Evolutionary conservation across 2,888 invertebrate species (phyloP).

Genomic region (Nomada fabriciana): DNA sequence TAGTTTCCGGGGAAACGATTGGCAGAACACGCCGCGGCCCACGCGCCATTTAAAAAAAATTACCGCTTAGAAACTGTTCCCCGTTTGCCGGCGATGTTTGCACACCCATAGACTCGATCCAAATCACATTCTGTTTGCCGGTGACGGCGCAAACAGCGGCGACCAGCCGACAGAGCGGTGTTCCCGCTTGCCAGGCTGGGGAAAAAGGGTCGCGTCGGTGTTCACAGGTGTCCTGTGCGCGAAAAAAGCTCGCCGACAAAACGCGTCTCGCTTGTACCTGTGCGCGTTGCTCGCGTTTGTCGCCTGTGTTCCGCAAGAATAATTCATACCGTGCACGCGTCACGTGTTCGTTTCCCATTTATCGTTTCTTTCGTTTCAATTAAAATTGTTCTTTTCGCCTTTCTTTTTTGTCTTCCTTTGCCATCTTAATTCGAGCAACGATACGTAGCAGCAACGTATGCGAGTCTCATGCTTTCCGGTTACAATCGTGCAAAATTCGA

Average conservation of each 20-base stretch:
- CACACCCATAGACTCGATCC: constrained; percentile 48
- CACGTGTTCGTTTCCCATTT: not conserved
- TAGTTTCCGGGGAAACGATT: not conserved
- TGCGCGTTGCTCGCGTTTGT: constrained; percentile 32
- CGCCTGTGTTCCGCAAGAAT: constrained; percentile 65
- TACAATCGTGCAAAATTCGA: not conserved
- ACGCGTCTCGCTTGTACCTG: constrained; percentile 26
- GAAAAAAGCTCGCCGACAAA: constrained; percentile 54
- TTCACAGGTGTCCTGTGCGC: constrained; percentile 52
- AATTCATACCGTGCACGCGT: constrained; percentile 66
- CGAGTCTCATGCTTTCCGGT: constrained; percentile 18
- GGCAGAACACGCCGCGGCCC: not conserved
- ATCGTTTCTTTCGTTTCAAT: too few species aligned
- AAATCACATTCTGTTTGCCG: constrained; percentile 33
- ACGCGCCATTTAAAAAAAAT: constrained; percentile 22
- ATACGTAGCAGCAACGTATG: too few species aligned
- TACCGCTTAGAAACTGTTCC: constrained; percentile 17
- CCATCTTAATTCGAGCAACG: not conserved
- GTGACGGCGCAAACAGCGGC: constrained; percentile 28
- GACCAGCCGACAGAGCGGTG: not conserved
- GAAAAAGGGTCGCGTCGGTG: constrained; percentile 34
- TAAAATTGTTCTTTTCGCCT: not conserved
- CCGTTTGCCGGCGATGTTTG: constrained; percentile 16
- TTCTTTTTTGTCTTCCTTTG: not conserved
- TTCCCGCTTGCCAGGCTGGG: constrained; percentile 28